These are phyloP conservation scores for Mythimna albipuncta DNA, from an alignment of 2,888 invertebrate genomes.

Conservation along the genomic window DNA sequence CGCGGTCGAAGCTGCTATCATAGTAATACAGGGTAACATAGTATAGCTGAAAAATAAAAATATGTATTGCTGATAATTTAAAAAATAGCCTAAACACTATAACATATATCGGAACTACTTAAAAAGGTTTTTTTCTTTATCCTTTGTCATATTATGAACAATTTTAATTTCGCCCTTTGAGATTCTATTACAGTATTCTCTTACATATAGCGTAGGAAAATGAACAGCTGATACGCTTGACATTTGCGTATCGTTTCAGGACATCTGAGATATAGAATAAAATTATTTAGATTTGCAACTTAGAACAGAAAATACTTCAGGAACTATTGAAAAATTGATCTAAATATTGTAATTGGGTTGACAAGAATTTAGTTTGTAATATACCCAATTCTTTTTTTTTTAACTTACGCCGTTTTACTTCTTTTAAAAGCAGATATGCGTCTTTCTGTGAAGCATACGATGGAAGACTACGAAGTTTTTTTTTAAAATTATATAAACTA, in stretches of 20 bases:
- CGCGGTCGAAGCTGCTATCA: too few relatives aligned
- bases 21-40: not conserved
- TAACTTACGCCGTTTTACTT: too few relatives aligned
- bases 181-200: conserved; percentile 31
- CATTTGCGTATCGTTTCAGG: conserved; percentile 15
- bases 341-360: too few relatives aligned
- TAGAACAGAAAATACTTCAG: not conserved
- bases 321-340: too few relatives aligned
- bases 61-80: not conserved
- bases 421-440: too few relatives aligned
- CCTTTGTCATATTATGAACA: not conserved
- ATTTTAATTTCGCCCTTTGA: conserved; percentile 11
- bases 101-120: not conserved
- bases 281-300: not conserved
- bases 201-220: conserved; percentile 24
- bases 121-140: not conserved
- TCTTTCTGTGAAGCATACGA: too few relatives aligned
- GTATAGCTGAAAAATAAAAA: not conserved
- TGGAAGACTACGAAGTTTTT: too few relatives aligned
- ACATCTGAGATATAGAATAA: conserved; percentile 10
- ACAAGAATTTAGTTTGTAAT: too few relatives aligned
- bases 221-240: conserved; percentile 16
- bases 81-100: not conserved
- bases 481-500: too few relatives aligned
- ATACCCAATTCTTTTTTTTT: too few relatives aligned